phyloP scores from a whole-genome alignment of 2,113 vertebrate species.

The Cochlearius cochlearius region DNA sequence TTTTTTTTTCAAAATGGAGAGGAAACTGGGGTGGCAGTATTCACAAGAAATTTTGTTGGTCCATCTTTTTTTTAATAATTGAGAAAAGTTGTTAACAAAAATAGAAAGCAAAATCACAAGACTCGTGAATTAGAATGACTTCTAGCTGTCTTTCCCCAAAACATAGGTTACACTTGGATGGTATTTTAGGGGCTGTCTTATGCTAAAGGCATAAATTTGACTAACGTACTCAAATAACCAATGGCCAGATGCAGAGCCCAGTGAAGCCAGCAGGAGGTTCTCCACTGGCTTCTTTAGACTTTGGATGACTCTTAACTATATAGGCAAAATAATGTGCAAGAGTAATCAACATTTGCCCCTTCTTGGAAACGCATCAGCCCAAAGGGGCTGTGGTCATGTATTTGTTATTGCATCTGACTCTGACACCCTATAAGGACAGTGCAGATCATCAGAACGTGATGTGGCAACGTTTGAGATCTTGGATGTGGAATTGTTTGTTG shows the following conservation, averaged over 20 bases:
- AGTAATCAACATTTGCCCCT: background rate
- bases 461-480: background rate
- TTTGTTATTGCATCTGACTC: background rate
- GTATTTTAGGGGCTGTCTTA: background rate
- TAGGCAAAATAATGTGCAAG: background rate
- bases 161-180: background rate
- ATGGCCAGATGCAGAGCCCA: background rate
- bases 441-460: background rate
- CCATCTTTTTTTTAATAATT: background rate
- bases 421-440: background rate
- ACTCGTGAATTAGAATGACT: background rate
- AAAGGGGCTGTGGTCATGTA: background rate
- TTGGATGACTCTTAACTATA: background rate
- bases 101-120: background rate
- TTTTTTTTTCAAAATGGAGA: background rate
- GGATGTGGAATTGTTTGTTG: background rate
- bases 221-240: background rate
- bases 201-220: background rate
- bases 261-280: background rate
- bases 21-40: background rate
- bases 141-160: background rate
- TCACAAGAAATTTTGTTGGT: background rate
- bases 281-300: background rate
- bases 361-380: background rate
- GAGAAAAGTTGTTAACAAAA: background rate